Conservation (phyloP, 2,888 invertebrate species). For the Drosophila barbarae region DNA sequence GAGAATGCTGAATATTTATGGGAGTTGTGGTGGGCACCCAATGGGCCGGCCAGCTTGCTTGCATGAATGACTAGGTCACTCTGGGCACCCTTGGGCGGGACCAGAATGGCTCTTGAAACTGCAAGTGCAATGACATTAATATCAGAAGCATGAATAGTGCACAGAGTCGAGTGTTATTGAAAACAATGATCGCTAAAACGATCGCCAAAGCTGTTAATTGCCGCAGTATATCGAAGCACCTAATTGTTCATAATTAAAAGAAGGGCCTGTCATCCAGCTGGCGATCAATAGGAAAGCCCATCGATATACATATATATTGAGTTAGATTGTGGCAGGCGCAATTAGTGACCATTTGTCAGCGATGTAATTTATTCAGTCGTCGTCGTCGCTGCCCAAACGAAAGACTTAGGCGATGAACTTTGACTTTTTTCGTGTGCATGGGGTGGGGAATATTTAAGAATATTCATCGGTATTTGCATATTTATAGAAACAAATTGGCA, state of each 20-base stretch:
- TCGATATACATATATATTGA: not conserved
- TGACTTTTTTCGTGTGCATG: constrained; percentile 32
- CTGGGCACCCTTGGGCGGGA: constrained; percentile 59
- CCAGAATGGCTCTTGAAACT: constrained; percentile 53
- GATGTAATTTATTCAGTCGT: constrained; percentile 32
- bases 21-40: not conserved
- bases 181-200: constrained; percentile 34
- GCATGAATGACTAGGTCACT: constrained; percentile 57
- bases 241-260: constrained; percentile 34
- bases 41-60: constrained; percentile 3
- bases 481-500: constrained; percentile 27
- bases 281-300: constrained; percentile 15
- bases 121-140: constrained; percentile 36
- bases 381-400: constrained; percentile 32
- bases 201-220: constrained; percentile 21
- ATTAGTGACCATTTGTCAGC: constrained; percentile 24
- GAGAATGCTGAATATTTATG: constrained; percentile 15
- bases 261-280: constrained; percentile 16
- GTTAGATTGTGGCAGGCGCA: constrained; percentile 28
- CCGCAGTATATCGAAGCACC: constrained; percentile 1
- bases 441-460: not conserved
- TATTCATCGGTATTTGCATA: constrained; percentile 31
- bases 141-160: not conserved
- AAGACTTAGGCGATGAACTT: constrained; percentile 66
- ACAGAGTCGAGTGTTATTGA: constrained; percentile 2